These are phyloP conservation scores for Geotrupes spiniger DNA, from an alignment of 2,888 invertebrate species.

Conservation along the genomic window DNA sequence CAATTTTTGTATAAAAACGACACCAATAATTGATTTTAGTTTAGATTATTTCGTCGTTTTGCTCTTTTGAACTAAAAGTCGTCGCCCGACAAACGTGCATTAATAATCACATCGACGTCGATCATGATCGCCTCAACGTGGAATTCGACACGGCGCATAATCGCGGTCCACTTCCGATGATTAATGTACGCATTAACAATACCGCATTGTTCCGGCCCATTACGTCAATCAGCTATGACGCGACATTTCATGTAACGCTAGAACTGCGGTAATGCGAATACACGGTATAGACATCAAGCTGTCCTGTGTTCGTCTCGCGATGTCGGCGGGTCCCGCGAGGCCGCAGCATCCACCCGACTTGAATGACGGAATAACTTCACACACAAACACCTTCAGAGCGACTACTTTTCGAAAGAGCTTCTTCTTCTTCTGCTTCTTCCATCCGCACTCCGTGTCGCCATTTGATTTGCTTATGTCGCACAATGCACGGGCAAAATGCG, in stretches of 20 bases:
- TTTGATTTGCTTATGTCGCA: slow-evolving; percentile 42
- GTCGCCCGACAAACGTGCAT: too few relatives aligned
- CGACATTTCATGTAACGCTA: slow-evolving; percentile 13
- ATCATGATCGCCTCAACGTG: too few relatives aligned
- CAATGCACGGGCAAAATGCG: slow-evolving; percentile 28
- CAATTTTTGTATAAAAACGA: too few relatives aligned
- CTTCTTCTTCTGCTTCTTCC: too few relatives aligned
- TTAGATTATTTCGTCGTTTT: too few relatives aligned
- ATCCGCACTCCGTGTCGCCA: slow-evolving; percentile 35
- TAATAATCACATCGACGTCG: too few relatives aligned
- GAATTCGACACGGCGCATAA: too few relatives aligned
- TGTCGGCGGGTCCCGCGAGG: slow-evolving; percentile 39
- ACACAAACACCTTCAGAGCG: slow-evolving; percentile 40
- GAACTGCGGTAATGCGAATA: slow-evolving; percentile 19
- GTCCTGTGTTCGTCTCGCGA: slow-evolving; percentile 42
- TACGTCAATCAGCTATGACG: slow-evolving; percentile 18
- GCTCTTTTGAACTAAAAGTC: too few relatives aligned
- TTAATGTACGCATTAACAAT: too few relatives aligned
- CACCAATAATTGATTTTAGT: too few relatives aligned
- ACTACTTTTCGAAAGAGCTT: slow-evolving; percentile 36
- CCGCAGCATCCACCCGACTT: slow-evolving; percentile 40
- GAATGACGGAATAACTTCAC: slow-evolving; percentile 46
- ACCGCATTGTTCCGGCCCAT: slow-evolving; percentile 15
- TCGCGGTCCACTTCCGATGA: neutral
- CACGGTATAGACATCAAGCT: slow-evolving; percentile 35